Conservation (phyloP, 2,888 invertebrate species). For the Prenolepis imparis region DNA sequence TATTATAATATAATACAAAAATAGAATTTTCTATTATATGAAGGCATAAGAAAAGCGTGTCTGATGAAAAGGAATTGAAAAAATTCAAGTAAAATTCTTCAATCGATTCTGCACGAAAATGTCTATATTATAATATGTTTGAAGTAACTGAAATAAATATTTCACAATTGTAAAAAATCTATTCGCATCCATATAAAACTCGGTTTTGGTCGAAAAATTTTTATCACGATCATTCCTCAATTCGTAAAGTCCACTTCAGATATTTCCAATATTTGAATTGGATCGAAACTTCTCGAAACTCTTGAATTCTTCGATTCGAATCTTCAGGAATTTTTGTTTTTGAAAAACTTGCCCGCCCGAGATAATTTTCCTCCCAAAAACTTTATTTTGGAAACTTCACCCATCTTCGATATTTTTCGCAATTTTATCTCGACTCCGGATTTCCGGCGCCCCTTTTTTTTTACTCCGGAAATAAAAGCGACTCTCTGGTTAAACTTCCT, state of each 20-base stretch:
- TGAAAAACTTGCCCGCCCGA: neutral
- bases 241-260: neutral
- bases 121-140: neutral
- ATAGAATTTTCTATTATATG: neutral
- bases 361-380: neutral
- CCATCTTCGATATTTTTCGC: neutral
- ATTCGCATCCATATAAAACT: neutral
- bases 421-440: neutral
- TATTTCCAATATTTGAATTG: neutral
- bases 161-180: no score
- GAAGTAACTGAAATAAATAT: slow-evolving; percentile 11
- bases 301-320: neutral
- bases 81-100: neutral
- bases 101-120: neutral
- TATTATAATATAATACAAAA: no score
- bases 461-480: neutral
- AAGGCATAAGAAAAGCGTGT: neutral
- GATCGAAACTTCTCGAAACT: neutral
- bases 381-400: neutral
- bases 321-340: neutral
- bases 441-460: neutral
- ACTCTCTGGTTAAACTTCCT: neutral
- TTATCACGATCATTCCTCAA: slow-evolving; percentile 33
- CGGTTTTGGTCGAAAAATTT: neutral
- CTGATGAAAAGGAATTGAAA: neutral